phyloP scores from a whole-genome alignment of 2,113 vertebrate genomes.

The rat (Rattus norvegicus) region GRCr8 NC_086039.1:106711001-106711500 shows the following conservation, averaged over 20 bases:
- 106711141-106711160: constrained; percentile 48
- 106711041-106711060: constrained; percentile 13
- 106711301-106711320: constrained; percentile 28
- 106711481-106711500: neutral
- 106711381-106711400: neutral
- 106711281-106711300: neutral
- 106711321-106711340: neutral
- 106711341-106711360: neutral
- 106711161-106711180: constrained; percentile 20
- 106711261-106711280: constrained; percentile 42
- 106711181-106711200: constrained; percentile 15
- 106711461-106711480: neutral
- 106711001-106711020: neutral
- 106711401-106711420: neutral
- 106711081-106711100: constrained; percentile 1
- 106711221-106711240: constrained; percentile 30
- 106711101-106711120: neutral
- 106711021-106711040: constrained; percentile 1
- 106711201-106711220: constrained; percentile 13
- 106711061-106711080: constrained; percentile 7
- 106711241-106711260: constrained; percentile 41
- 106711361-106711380: constrained; percentile 3
- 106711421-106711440: constrained; percentile 40
- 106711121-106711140: constrained; percentile 40
- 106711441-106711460: neutral